Conservation (phyloP, 2,888 invertebrate genomes). For the Aphidoletes aphidimyza region DNA sequence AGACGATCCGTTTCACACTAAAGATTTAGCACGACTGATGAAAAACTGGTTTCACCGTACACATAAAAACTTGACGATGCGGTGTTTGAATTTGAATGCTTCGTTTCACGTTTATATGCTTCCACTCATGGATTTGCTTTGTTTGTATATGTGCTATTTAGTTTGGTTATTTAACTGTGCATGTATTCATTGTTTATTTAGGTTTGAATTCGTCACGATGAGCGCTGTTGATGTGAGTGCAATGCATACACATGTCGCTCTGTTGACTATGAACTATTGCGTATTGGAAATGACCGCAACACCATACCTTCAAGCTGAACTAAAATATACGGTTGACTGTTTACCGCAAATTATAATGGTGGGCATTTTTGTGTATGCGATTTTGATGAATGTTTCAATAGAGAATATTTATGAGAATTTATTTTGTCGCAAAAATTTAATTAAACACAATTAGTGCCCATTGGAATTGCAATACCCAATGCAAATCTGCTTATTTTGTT, state of each 20-base stretch:
- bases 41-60: conserved; percentile 50
- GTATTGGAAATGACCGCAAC: neutral
- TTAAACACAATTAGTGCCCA: neutral
- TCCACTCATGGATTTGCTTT: neutral
- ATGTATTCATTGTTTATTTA: neutral
- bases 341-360: neutral
- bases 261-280: neutral
- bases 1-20: neutral
- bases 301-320: neutral
- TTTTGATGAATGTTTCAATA: neutral
- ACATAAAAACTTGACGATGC: neutral
- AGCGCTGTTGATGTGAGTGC: neutral
- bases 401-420: conserved; percentile 11
- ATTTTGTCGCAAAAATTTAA: neutral
- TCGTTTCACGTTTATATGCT: neutral
- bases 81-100: neutral
- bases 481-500: neutral
- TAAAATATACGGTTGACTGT: too few species aligned
- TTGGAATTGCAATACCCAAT: neutral
- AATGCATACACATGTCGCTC: neutral
- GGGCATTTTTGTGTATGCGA: neutral
- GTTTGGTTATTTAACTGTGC: neutral
- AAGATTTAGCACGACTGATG: conserved; percentile 39
- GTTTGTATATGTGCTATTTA: neutral
- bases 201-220: neutral